These are phyloP conservation scores for Drosophila tanythrix DNA, from an alignment of 2,888 invertebrate genomes.

Conservation along the genomic window DNA sequence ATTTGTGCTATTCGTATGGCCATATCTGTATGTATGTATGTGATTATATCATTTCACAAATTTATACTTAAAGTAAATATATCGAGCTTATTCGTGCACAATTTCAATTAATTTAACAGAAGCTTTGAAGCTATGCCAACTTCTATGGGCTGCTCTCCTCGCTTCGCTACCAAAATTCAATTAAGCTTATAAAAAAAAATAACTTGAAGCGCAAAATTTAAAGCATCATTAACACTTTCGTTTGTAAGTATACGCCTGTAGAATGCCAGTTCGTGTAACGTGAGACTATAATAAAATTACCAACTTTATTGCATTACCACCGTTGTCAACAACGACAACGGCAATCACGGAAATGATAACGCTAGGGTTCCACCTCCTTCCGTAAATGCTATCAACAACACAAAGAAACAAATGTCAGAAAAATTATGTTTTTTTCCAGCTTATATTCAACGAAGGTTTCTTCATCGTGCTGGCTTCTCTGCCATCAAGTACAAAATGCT, in stretches of 20 bases:
- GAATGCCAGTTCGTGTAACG: conserved; percentile 15
- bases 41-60: background rate
- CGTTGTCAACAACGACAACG: conserved; percentile 11
- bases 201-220: conserved; percentile 50
- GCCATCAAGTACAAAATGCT: background rate
- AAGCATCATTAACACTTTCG: conserved; percentile 67
- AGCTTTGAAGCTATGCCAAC: conserved; percentile 4
- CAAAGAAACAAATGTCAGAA: background rate
- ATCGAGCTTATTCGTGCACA: conserved; percentile 50
- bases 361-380: background rate
- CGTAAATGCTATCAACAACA: background rate
- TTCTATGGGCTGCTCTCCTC: background rate
- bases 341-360: conserved; percentile 3
- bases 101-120: conserved; percentile 52
- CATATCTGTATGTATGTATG: background rate
- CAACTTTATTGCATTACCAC: conserved; percentile 64
- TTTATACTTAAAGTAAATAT: conserved; percentile 11
- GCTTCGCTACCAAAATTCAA: conserved; percentile 47
- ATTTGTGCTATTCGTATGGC: background rate
- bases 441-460: too few species aligned
- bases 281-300: conserved; percentile 61
- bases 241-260: conserved; percentile 12
- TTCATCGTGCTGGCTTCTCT: background rate
- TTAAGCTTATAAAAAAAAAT: conserved; percentile 58
- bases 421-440: background rate